Percentiles rank a stretch among this genome's conserved stretches.
Conservation (phyloP, 37 sponge, comb jelly and placozoan genomes). For the Hexactinellida sp. region DNA sequence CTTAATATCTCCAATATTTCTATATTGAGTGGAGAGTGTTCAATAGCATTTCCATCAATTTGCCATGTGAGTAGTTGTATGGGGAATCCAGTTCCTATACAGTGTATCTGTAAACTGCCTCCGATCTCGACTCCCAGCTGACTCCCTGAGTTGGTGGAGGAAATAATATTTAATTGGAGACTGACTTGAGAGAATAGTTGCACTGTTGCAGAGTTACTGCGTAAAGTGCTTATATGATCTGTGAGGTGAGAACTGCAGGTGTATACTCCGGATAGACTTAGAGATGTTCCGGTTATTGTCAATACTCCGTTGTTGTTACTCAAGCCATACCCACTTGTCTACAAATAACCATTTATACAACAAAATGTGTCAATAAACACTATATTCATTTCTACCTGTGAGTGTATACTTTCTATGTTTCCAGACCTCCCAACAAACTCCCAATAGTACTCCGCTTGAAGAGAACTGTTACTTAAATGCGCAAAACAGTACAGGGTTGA, state of each 20-base stretch:
- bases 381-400: background rate
- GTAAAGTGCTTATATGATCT: background rate
- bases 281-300: background rate
- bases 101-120: background rate
- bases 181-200: background rate
- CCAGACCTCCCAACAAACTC: background rate
- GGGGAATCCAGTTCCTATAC: background rate
- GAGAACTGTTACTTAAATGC: background rate
- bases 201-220: background rate
- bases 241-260: background rate
- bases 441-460: background rate
- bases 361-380: too few relatives aligned
- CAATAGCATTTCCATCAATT: background rate
- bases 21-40: background rate
- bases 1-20: background rate
- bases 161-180: background rate
- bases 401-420: background rate
- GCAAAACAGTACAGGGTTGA: background rate
- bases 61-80: background rate
- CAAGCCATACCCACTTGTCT: background rate
- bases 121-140: background rate
- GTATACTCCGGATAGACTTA: background rate
- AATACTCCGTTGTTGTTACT: background rate
- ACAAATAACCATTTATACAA: background rate
- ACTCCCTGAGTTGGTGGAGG: background rate